Base-by-base conservation (phyloP, 2,113 vertebrate species). In the Ploceus nigricollis region DNA sequence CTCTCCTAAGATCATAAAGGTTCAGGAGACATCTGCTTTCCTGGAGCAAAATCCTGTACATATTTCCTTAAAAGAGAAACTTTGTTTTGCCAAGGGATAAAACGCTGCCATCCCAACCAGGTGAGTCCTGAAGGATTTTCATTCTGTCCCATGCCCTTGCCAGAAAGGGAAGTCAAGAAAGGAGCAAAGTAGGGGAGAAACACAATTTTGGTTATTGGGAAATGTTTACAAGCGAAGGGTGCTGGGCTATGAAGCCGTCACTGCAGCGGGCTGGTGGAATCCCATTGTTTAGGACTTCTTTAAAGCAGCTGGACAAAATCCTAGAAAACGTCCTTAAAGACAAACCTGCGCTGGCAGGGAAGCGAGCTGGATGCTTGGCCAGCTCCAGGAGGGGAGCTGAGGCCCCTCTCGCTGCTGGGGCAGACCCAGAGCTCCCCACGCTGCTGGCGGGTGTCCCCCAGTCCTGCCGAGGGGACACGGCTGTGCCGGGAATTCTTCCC, bases 311-410 rank as follows among this genome's bases (percentile, higher is more conserved):
- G 96, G 94, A 84, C 48, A 60, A 60, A 87, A 87, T 94, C 93
- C 89, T 95, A 61, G 89, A 89, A 96, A 94, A 93, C 0, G 44
- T 87, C 96, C 83, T 91, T 82, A 37, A 92, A 92, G 86, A 92
- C 90, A 90, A 92, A 95, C 93, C 93, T 96, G 93, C 1, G 0
- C 73, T 93, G 90, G 72, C 96, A 89, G 73, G 48, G 77, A 42
- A 45, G 76, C 0, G 11, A 81, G 66, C 65, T 47, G 68, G 85
- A 64, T 39, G 75, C 44, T 33, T 5, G 25, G 90, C 69, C 78
- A 72, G 58, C 82, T 81, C 44, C 76, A 28, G 28, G 56, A 89
- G 40, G 21, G 47, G 25, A 65, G 65, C 44, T 4, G 23, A 78
- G 90, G 89, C 84, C 73, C 50, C 10, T 3, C 39, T 75, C 4